Base-by-base conservation (phyloP, 64 coral and sea anemone species). In the Porites lutea region DNA sequence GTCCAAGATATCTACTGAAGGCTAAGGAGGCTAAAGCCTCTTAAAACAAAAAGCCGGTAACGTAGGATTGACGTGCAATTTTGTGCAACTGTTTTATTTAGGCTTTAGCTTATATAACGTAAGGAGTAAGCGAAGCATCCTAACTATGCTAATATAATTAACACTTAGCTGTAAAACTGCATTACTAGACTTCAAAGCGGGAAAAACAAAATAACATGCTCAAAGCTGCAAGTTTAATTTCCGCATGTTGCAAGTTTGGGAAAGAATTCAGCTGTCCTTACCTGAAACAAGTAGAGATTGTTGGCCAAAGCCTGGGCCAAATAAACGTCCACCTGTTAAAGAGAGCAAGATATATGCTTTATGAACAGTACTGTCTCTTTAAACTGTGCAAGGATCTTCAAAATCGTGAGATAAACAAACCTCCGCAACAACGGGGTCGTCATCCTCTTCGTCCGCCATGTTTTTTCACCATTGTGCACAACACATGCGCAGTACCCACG, bases 381-480 rank as follows among this genome's bases (percentile, higher is more conserved):
- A 4, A 79, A 13, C 20, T 54, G 12, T 13, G n/a, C 2, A 72
- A 22, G 44, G 50, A 54, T 60, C 12, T 79, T 53, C 19, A 43
- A 18, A 76, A 12, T 45, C 9, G 4, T 57, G 11, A 47, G 59
- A 9, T 52, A 37, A 71, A 68, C 74, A 73, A 82, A 98, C 96
- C 93, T 98, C 96, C 3, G 77, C 81, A 6, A 93, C 90, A 0
- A 98, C 93, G 6, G 90, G 74, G 22, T 98, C 96, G 44, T 98
- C 96, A 14, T 98, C 96, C 13, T 98, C 96, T 19, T 98, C 96
- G 82, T 98, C 96, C 75, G 93, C 96, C 96, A 98, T 98, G 11
- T 98, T 95, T 88, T 16, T 91, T 78, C 77, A 76, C 63, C 47
- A 84, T 84, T 2, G n/a, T 65, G 1, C 21, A 62, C 21, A 2